phyloP scores from a whole-genome alignment of 2,888 invertebrate species.

The Ypsolopha sequella region DNA sequence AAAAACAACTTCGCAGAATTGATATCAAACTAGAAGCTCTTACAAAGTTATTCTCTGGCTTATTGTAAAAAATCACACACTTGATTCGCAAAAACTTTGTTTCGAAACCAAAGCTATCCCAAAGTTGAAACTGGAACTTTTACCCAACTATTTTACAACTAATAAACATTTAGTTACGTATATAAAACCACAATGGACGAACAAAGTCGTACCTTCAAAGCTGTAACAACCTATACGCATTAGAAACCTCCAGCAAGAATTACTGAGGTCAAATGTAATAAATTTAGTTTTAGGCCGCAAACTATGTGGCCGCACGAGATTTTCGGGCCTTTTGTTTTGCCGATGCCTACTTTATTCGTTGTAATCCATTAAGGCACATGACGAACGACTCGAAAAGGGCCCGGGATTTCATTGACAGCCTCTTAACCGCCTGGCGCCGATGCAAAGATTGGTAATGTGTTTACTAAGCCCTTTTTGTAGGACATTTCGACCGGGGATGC shows the following conservation, averaged over 20 bases:
- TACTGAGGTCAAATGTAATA: constrained; percentile 68
- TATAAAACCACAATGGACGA: constrained; percentile 52
- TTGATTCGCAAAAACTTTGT: neutral
- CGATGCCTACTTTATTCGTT: constrained; percentile 62
- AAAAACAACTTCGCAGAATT: neutral
- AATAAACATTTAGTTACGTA: constrained; percentile 61
- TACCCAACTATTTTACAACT: constrained; percentile 55
- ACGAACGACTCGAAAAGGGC: constrained; percentile 47
- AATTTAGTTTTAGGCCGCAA: constrained; percentile 65
- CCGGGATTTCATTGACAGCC: constrained; percentile 58
- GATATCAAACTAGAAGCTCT: neutral
- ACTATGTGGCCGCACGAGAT: constrained; percentile 57
- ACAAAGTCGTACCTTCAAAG: constrained; percentile 49
- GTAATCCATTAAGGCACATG: constrained; percentile 66
- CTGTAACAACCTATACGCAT: constrained; percentile 53
- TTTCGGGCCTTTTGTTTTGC: constrained; percentile 63
- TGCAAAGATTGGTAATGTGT: constrained; percentile 62
- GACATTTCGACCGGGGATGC: constrained; percentile 58
- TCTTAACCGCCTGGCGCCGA: constrained; percentile 49
- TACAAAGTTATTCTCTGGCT: neutral
- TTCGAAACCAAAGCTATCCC: constrained; percentile 24
- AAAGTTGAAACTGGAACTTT: constrained; percentile 22
- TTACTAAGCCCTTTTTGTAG: constrained; percentile 54
- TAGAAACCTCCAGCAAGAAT: constrained; percentile 61
- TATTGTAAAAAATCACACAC: no score